Conservation (phyloP, 2,888 invertebrate genomes). For the Blera fallax region DNA sequence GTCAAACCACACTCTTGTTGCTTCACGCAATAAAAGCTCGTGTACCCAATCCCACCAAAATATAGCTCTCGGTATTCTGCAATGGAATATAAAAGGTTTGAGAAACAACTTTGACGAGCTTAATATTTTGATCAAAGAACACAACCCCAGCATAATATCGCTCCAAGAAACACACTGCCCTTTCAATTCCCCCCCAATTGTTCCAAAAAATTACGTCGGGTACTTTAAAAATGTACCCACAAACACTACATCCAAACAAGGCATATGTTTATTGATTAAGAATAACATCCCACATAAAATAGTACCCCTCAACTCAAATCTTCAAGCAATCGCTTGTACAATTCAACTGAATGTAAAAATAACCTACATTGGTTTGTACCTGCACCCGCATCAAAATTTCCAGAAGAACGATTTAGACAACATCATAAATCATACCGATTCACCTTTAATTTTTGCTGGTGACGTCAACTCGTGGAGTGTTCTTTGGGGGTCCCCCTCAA, state of each 20-base stretch:
- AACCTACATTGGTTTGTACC: neutral
- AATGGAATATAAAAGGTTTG: slow-evolving; percentile 19
- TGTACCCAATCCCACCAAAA: neutral
- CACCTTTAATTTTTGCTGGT: neutral
- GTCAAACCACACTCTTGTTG: too few relatives aligned
- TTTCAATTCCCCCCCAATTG: neutral
- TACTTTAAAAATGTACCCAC: neutral
- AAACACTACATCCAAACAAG: neutral
- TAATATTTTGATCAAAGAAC: slow-evolving; percentile 14
- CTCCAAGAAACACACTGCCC: slow-evolving; percentile 11
- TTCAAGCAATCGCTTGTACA: neutral
- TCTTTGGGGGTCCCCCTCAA: too few relatives aligned
- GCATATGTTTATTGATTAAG: neutral
- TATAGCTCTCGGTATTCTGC: neutral
- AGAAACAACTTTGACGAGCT: slow-evolving; percentile 15
- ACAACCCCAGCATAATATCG: neutral
- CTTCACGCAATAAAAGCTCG: too few relatives aligned
- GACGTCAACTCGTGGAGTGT: neutral
- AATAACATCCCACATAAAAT: neutral
- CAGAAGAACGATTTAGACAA: neutral
- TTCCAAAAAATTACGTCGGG: neutral
- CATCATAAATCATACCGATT: neutral
- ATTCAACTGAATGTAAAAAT: neutral
- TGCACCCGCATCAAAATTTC: neutral
- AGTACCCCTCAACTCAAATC: neutral